These are phyloP conservation scores for Aldabrachelys gigantea DNA, from an alignment of 2,113 vertebrate genomes.

Conservation along the genomic window DNA sequence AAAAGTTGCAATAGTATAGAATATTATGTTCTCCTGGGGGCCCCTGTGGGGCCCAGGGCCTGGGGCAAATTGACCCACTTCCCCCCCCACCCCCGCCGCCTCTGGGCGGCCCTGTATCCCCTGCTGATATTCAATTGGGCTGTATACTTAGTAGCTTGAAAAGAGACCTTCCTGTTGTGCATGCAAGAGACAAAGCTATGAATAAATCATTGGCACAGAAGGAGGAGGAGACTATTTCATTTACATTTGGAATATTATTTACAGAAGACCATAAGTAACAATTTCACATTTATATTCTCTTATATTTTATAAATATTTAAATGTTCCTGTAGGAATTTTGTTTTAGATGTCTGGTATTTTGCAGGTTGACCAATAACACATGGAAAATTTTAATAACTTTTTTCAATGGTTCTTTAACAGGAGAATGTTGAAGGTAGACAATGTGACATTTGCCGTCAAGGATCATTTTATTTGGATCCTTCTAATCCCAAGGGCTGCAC, in stretches of 20 bases:
- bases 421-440: constrained; percentile 86
- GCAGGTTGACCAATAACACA: background rate
- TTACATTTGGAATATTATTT: background rate
- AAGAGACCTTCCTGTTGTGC: background rate
- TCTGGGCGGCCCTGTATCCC: too few relatives aligned
- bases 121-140: background rate
- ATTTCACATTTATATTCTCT: background rate
- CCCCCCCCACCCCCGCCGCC: too few relatives aligned
- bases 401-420: constrained; percentile 76
- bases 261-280: background rate
- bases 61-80: too few relatives aligned
- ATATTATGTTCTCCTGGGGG: too few relatives aligned
- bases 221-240: background rate
- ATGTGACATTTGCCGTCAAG: constrained; percentile 85
- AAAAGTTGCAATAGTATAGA: too few relatives aligned
- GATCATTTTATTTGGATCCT: constrained; percentile 88
- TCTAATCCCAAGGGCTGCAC: constrained; percentile 88
- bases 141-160: background rate
- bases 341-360: background rate
- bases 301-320: background rate
- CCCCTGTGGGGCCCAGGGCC: too few relatives aligned
- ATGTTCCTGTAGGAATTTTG: background rate
- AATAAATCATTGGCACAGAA: background rate
- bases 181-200: background rate
- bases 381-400: constrained; percentile 24